Conservation (phyloP, 2,113 vertebrate species). For the Mungos mungo region DNA sequence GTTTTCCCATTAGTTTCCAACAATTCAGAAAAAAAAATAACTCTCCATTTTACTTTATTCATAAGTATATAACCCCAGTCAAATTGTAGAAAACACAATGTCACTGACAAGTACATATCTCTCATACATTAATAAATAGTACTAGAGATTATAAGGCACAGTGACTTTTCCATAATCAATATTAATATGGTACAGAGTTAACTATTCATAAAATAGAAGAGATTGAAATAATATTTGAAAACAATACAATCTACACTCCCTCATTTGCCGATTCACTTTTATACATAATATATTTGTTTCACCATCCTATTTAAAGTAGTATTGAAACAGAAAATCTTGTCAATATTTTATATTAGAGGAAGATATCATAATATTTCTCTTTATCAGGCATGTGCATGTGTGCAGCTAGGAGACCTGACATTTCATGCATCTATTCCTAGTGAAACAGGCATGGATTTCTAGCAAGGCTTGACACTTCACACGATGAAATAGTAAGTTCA, state of each 20-base stretch:
- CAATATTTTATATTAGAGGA: not conserved
- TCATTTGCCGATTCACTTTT: not conserved
- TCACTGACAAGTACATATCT: not conserved
- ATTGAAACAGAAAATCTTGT: not conserved
- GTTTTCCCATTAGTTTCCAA: not conserved
- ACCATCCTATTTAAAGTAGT: not conserved
- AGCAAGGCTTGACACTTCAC: conserved; percentile 37
- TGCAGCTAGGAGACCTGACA: conserved; percentile 43
- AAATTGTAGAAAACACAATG: not conserved
- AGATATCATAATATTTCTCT: conserved; percentile 54
- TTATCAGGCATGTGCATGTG: conserved; percentile 26
- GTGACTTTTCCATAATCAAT: not conserved
- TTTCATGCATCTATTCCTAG: conserved; percentile 55
- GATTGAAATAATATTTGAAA: not conserved
- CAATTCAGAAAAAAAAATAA: not conserved
- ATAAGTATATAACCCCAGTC: not conserved
- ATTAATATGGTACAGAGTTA: not conserved
- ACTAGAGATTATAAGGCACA: not conserved
- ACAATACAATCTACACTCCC: not conserved
- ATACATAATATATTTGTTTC: not conserved
- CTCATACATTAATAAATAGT: not conserved
- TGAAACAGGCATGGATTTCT: conserved; percentile 68
- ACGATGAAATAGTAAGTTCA: conserved; percentile 68
- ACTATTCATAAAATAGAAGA: not conserved
- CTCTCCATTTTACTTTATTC: not conserved